Conservation (phyloP, 2,113 vertebrate species). For the Mobula birostris region DNA sequence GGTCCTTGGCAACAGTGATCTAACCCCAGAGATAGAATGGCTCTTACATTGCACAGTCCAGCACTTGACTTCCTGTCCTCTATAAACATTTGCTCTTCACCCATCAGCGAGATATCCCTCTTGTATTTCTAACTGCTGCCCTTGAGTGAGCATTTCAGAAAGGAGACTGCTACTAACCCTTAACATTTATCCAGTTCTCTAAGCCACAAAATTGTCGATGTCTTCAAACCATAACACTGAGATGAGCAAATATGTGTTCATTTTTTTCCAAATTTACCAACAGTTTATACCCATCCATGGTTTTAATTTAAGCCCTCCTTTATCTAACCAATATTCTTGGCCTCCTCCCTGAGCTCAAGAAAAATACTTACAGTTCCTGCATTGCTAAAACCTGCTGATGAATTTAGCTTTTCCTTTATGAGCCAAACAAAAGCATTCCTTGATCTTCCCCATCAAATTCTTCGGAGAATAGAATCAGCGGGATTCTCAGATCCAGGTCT, state of each 20-base stretch:
- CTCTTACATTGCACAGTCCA: too few species aligned
- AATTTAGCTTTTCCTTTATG: neutral
- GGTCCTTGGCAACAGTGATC: too few species aligned
- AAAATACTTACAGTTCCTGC: neutral
- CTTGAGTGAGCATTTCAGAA: too few species aligned
- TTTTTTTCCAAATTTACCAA: too few species aligned
- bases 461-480: neutral
- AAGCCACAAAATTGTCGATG: neutral
- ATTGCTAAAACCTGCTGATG: neutral
- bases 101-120: too few species aligned
- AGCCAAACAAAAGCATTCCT: neutral
- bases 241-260: neutral
- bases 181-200: neutral
- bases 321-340: neutral
- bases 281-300: neutral
- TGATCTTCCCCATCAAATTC: neutral
- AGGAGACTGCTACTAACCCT: neutral
- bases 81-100: too few species aligned
- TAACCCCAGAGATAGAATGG: too few species aligned
- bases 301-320: neutral
- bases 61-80: too few species aligned
- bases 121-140: too few species aligned
- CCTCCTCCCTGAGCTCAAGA: neutral
- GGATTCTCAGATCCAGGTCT: neutral
- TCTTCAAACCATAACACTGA: neutral